Base-by-base conservation (phyloP, 2,888 invertebrate species). In the Cremastinae sp. region DNA sequence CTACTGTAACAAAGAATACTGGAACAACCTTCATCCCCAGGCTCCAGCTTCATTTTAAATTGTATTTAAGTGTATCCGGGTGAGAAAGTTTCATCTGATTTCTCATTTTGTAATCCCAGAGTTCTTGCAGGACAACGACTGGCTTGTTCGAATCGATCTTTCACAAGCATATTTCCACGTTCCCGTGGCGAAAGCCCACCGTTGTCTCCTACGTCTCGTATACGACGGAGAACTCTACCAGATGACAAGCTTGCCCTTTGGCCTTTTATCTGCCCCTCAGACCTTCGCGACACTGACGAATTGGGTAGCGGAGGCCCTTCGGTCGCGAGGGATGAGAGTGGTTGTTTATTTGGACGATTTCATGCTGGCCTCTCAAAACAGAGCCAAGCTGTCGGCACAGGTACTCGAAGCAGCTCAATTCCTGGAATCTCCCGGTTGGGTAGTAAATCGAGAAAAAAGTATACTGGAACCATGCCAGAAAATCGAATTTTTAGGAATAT, bases 21-120 rank as follows among this genome's bases (percentile, higher is more conserved):
- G 85, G 89, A 78, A 90, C 90, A 80, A 90, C 88, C 53, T 90
- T 90, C n/a, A 79, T 90, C 59, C 81, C 84, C 22, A 86, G 84
- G 79, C 79, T 79, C 7, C n/a, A n/a, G n/a, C n/a, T n/a, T n/a
- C n/a, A n/a, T n/a, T n/a, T n/a, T n/a, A n/a, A n/a, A n/a, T n/a
- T n/a, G n/a, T n/a, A n/a, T n/a, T n/a, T n/a, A n/a, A n/a, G n/a
- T n/a, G n/a, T n/a, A n/a, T n/a, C n/a, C n/a, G 14, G n/a, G 16
- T 55, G 12, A 39, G 22, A 43, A 47, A 18, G 2, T 71, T 79
- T 16, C 84, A 79, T 56, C 90, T 89, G 70, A 59, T 73, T 1
- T 53, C 65, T 1, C 65, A 66, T 10, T 59, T 59, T 14, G 53
- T 28, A n/a, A 20, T 78, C 10, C 69, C 77, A 28, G 79, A 75